Conservation (phyloP, 2,797 vertebrate species). For the Arctocebus calabarensis region DNA sequence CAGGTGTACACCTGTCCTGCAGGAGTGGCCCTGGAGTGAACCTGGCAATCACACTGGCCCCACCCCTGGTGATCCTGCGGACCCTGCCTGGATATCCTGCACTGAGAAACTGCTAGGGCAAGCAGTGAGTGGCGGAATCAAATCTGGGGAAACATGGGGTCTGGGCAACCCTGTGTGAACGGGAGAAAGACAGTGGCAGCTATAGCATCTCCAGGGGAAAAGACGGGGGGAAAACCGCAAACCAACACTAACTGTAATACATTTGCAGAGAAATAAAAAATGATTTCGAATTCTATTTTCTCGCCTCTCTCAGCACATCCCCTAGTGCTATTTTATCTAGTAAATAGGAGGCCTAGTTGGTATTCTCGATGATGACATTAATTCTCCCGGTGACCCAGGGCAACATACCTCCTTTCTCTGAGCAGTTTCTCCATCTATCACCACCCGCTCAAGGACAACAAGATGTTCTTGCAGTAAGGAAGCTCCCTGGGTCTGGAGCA, state of each 20-base stretch:
- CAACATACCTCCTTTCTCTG: conserved; percentile 57
- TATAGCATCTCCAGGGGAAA: neutral
- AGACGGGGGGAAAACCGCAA: too few relatives aligned
- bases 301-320: conserved; percentile 63
- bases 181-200: neutral
- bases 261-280: conserved; percentile 73
- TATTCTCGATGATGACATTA: conserved; percentile 81
- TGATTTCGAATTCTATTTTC: conserved; percentile 73
- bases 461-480: conserved; percentile 41
- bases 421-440: conserved; percentile 68
- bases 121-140: too few relatives aligned
- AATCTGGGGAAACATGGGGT: neutral
- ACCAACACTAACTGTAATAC: neutral
- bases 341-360: conserved; percentile 76
- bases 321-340: conserved; percentile 75
- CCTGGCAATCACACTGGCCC: neutral
- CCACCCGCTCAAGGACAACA: conserved; percentile 73
- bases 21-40: neutral
- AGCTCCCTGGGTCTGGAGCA: neutral
- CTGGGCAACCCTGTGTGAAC: accelerated
- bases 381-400: conserved; percentile 78
- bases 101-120: neutral
- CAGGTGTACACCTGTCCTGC: neutral
- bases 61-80: neutral
- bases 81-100: neutral